Percentiles rank a stretch among this genome's conserved stretches.
Conservation (phyloP, 2,797 vertebrate genomes). For the Erithacus rubecula region DNA sequence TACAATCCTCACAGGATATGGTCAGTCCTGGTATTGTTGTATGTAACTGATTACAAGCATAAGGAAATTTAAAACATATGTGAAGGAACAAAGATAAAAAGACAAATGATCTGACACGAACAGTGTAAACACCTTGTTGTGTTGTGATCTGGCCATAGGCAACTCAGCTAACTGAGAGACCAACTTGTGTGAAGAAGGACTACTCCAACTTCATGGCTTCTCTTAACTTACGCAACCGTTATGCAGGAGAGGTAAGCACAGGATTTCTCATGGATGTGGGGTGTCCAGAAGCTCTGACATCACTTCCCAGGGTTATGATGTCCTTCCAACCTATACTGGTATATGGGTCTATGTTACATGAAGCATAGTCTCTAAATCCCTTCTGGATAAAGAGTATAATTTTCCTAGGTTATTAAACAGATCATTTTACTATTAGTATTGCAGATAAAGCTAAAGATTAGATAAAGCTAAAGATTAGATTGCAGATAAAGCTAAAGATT, state of each 20-base stretch:
- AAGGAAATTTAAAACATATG: background rate
- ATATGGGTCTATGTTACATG: background rate
- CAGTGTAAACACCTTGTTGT: background rate
- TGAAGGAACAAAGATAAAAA: background rate
- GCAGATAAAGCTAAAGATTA: background rate
- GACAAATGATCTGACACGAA: background rate
- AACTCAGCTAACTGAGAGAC: conserved; percentile 92
- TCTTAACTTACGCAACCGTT: conserved; percentile 93
- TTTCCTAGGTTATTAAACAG: background rate
- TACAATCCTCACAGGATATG: background rate
- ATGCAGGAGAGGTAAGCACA: conserved; percentile 88
- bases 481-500: background rate
- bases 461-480: background rate
- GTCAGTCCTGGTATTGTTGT: background rate
- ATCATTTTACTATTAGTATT: background rate
- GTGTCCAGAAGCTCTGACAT: background rate
- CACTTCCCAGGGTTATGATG: background rate
- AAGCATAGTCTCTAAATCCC: background rate
- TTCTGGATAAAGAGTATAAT: background rate
- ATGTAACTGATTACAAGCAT: background rate
- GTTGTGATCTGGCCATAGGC: conserved; percentile 70
- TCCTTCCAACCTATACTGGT: background rate
- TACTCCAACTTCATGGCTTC: conserved; percentile 99
- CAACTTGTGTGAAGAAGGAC: conserved; percentile 94
- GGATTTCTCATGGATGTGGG: background rate